Conservation (phyloP, 2,113 vertebrate species). For the Malurus elegans region DNA sequence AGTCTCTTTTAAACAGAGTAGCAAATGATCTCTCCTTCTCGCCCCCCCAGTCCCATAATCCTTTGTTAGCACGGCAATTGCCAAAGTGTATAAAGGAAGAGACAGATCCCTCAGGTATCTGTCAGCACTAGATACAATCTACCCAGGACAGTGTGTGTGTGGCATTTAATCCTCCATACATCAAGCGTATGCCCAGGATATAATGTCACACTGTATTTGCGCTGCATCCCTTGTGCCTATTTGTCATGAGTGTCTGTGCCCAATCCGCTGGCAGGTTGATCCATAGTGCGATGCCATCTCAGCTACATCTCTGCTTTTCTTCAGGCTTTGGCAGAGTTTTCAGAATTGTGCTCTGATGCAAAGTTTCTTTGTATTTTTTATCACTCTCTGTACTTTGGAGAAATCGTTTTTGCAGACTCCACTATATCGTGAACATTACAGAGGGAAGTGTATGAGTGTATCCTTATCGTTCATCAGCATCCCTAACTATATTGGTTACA, state of each 20-base stretch:
- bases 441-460: neutral
- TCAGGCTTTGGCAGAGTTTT: constrained; percentile 28
- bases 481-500: neutral
- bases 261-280: constrained; percentile 46
- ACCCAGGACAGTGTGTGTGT: constrained; percentile 50
- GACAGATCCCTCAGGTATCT: constrained; percentile 60
- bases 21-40: constrained; percentile 14
- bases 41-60: neutral
- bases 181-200: constrained; percentile 41
- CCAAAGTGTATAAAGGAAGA: constrained; percentile 44
- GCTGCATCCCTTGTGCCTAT: constrained; percentile 36
- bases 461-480: neutral
- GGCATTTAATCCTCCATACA: constrained; percentile 56
- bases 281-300: constrained; percentile 51
- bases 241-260: constrained; percentile 28
- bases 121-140: constrained; percentile 55
- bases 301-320: constrained; percentile 26
- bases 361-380: constrained; percentile 38
- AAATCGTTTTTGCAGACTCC: neutral
- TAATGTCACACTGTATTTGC: constrained; percentile 30
- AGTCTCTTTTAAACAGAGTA: constrained; percentile 38
- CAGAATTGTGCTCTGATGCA: constrained; percentile 20
- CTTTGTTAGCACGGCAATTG: constrained; percentile 32
- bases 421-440: neutral
- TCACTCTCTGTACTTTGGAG: neutral